Base-by-base conservation (phyloP, 1,140 invertebrate species). In the Hermetia illucens region DNA sequence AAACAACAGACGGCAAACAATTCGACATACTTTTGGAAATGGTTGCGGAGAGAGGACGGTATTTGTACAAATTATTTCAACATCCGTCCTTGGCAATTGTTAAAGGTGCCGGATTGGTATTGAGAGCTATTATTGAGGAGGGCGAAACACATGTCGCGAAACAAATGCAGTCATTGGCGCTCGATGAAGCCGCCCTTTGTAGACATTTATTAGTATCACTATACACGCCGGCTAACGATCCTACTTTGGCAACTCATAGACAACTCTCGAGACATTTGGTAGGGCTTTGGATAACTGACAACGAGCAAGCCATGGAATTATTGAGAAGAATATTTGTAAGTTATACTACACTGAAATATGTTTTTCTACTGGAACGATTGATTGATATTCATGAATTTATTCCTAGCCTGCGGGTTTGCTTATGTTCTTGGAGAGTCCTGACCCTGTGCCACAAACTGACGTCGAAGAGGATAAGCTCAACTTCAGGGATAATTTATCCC, bases 41-140 rank as follows among this genome's bases (percentile, higher is more conserved):
- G 75, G 91, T 98, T 2, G 89, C 94, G 2, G 73, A 79, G 25
- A 74, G 88, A 48, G 95, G 94, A 15, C 71, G 92, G 43, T 78
- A 81, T 33, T 65, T 98, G 2, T 98, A 95, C 60, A 83, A 85
- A 61, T 66, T 98, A 9, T 98, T 98, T 65, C 90, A 92, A 70
- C 93, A 97, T 71, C 90, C 92, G 8, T 97, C 92, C 2, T 72
- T 96, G 62, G 91, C 94, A 2, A 90, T 98, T 46, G 88, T 98
- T 1, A 98, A 98, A 68, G 94, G 95, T 8, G 93, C 94, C 3
- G 94, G 95, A 3, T 64, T 98, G 35, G 83, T 98, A 18, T 88
- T 98, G 79, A 76, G 94, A 48, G 93, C 96, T 15, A 79, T 99
- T 13, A 96, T 98, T 45, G 95, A 97, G 68, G 95, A 99, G 66